These are phyloP conservation scores for human (Homo sapiens) DNA, from an alignment of 2,113 vertebrate genomes.

Conservation along the genomic window DNA sequence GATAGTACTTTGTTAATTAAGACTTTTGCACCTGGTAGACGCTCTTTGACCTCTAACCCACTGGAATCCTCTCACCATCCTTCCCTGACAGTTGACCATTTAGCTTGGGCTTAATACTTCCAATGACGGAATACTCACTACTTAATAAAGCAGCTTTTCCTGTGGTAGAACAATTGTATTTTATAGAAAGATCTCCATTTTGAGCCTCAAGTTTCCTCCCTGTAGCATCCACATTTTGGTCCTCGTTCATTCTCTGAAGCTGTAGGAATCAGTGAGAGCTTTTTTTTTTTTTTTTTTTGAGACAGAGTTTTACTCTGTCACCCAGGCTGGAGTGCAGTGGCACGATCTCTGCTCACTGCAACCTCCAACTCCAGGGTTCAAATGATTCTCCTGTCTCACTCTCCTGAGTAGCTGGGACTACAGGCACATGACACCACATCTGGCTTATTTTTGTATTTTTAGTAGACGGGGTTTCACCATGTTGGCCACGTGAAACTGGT, in stretches of 20 bases:
- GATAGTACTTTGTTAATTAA: not conserved
- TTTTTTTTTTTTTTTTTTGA: not conserved
- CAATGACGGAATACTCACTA: not conserved
- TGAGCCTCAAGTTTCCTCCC: not conserved
- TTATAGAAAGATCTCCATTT: not conserved
- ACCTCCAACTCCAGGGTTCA: too few relatives aligned
- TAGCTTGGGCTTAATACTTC: not conserved
- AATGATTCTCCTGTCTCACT: too few relatives aligned
- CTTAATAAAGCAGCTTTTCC: not conserved
- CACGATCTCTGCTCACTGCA: too few relatives aligned
- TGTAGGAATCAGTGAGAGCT: not conserved
- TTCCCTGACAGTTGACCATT: not conserved
- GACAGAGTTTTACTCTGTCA: too few relatives aligned
- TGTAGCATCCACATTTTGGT: not conserved
- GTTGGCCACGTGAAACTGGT: too few relatives aligned
- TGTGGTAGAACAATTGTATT: not conserved
- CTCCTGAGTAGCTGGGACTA: too few relatives aligned
- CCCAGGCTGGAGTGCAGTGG: too few relatives aligned
- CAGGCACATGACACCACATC: too few relatives aligned
- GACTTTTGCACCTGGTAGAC: not conserved
- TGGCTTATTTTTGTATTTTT: too few relatives aligned
- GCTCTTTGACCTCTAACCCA: not conserved
- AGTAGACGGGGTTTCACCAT: too few relatives aligned
- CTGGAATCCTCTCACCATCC: not conserved
- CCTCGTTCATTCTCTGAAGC: not conserved